These are phyloP conservation scores for Bombus balteatus DNA, from an alignment of 1,140 invertebrate genomes.

Conservation along the genomic window DNA sequence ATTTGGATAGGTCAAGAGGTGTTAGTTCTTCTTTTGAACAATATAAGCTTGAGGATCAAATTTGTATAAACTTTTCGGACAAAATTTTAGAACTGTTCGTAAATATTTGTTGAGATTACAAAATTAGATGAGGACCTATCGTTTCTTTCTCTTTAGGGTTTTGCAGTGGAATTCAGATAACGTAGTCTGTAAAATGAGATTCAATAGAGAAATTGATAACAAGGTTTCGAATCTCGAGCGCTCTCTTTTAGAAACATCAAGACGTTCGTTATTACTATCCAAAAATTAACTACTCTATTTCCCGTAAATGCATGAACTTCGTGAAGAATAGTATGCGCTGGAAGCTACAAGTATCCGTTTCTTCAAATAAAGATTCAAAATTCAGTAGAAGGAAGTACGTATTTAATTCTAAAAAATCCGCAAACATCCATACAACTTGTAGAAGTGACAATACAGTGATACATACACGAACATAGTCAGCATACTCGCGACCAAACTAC, in stretches of 20 bases:
- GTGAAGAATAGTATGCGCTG: too few species aligned
- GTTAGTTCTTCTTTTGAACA: not conserved
- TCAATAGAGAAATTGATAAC: not conserved
- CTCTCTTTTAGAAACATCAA: not conserved
- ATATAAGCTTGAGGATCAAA: not conserved
- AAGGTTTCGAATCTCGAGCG: not conserved
- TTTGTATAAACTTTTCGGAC: not conserved
- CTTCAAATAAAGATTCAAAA: not conserved
- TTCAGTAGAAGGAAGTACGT: not conserved
- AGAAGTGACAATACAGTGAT: not conserved
- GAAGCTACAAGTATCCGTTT: too few species aligned
- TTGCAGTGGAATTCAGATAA: not conserved
- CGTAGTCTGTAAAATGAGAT: not conserved
- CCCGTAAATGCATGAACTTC: not conserved
- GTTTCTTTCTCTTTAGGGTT: not conserved
- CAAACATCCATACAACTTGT: not conserved
- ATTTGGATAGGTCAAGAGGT: not conserved
- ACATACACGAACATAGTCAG: not conserved
- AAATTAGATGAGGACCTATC: too few species aligned
- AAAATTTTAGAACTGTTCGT: not conserved
- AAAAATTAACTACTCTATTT: not conserved
- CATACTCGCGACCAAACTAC: not conserved
- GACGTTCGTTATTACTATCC: not conserved
- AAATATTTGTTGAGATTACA: too few species aligned
- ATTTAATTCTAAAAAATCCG: not conserved